These are phyloP conservation scores for Drosophila limbata DNA, from an alignment of 2,888 invertebrate genomes.

Conservation along the genomic window DNA sequence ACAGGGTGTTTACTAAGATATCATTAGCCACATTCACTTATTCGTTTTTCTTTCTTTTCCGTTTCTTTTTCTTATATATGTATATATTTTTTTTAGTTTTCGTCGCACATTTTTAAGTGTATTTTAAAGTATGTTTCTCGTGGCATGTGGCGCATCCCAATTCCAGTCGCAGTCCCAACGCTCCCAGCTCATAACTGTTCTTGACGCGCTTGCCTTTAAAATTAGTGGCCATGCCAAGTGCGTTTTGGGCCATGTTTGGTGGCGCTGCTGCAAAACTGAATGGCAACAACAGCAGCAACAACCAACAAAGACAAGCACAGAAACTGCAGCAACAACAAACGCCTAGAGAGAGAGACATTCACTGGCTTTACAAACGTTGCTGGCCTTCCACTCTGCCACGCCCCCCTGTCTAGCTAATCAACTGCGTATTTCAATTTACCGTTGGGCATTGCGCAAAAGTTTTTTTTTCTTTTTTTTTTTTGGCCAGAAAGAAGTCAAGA, in stretches of 20 bases:
- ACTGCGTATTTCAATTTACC: conserved; percentile 76
- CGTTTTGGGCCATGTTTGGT: conserved; percentile 75
- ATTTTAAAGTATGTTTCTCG: conserved; percentile 59
- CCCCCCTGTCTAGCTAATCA: conserved; percentile 65
- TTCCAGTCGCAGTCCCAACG: conserved; percentile 27
- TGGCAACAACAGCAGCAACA: conserved; percentile 55
- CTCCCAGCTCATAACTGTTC: conserved; percentile 79
- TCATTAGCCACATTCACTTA: not conserved
- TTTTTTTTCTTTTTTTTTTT: conserved; percentile 31
- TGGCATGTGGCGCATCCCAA: conserved; percentile 59
- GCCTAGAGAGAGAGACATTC: conserved; percentile 31
- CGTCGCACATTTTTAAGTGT: conserved; percentile 69
- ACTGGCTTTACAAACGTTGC: conserved; percentile 29
- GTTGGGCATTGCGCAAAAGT: conserved; percentile 56
- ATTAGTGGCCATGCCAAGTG: conserved; percentile 71
- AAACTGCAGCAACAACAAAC: conserved; percentile 11
- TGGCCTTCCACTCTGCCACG: conserved; percentile 27
- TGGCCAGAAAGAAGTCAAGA: conserved; percentile 39
- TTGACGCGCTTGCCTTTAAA: conserved; percentile 77
- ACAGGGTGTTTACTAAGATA: conserved; percentile 18
- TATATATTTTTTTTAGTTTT: conserved; percentile 30
- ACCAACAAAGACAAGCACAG: conserved; percentile 18
- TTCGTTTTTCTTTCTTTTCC: conserved; percentile 2
- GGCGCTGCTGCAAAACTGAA: conserved; percentile 55
- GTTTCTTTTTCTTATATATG: not conserved